Evolutionary conservation across 2,113 vertebrate species (phyloP).

Genomic region (Himantopus leucocephalus): DNA sequence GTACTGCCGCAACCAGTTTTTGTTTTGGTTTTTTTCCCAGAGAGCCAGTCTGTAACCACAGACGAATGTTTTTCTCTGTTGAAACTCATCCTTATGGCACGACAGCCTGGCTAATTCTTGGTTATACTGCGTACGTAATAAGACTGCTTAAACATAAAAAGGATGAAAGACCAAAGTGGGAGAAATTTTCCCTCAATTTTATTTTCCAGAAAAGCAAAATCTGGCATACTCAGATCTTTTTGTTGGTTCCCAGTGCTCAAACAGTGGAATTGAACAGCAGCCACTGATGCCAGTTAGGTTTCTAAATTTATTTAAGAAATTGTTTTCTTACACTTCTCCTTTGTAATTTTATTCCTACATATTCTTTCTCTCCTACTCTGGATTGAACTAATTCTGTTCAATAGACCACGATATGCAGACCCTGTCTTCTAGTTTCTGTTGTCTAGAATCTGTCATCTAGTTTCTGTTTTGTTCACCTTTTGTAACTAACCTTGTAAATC

Average conservation of each 20-base stretch:
- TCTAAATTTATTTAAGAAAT: not conserved
- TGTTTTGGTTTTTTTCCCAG: constrained; percentile 58
- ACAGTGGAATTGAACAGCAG: not conserved
- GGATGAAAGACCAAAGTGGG: constrained; percentile 47
- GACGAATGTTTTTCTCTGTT: constrained; percentile 75
- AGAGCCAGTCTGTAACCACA: constrained; percentile 67
- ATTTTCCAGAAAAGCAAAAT: constrained; percentile 17
- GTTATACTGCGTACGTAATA: constrained; percentile 12
- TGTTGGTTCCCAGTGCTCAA: not conserved
- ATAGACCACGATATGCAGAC: not conserved
- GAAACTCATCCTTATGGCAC: constrained; percentile 61
- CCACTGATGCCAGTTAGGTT: not conserved
- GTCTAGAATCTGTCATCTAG: not conserved
- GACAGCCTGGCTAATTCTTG: constrained; percentile 34
- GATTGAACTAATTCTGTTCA: not conserved
- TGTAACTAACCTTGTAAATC: constrained; percentile 32
- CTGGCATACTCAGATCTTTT: not conserved
- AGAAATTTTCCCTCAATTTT: constrained; percentile 57
- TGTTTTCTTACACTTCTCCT: not conserved
- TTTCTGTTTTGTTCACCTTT: constrained; percentile 22
- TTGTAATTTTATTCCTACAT: not conserved
- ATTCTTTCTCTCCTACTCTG: not conserved
- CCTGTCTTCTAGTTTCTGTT: not conserved
- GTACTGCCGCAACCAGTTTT: constrained; percentile 67
- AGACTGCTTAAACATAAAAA: constrained; percentile 46